Percentiles rank a stretch among this genome's conserved stretches.
Conservation (phyloP, 2,888 invertebrate genomes). For the Aspidiotus destructor region DNA sequence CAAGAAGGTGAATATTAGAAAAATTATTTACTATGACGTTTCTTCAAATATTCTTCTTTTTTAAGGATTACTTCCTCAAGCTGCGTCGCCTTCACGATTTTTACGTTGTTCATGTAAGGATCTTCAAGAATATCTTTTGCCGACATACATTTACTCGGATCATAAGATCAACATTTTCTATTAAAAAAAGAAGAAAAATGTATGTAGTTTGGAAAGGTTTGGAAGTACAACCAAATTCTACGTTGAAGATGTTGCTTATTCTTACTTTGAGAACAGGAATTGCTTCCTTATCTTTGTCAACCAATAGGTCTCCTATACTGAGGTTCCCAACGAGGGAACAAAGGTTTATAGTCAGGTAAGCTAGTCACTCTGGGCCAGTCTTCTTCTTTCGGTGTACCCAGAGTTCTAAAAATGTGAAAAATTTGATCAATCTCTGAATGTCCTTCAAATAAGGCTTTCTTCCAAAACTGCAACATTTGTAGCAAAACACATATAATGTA, state of each 20-base stretch:
- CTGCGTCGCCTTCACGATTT: conserved; percentile 39
- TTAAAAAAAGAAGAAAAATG: conserved; percentile 20
- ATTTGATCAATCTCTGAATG: conserved; percentile 98
- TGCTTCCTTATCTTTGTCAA: conserved; percentile 63
- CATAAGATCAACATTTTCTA: conserved; percentile 82
- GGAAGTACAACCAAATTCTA: neutral
- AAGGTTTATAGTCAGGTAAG: conserved; percentile 86
- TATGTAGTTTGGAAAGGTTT: no score
- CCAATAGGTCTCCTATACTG: conserved; percentile 64
- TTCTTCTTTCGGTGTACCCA: conserved; percentile 89
- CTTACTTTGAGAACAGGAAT: conserved; percentile 41
- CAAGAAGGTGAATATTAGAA: no score
- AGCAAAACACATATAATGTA: neutral
- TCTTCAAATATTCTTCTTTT: conserved; percentile 27
- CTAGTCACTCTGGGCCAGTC: conserved; percentile 90
- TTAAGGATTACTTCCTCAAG: conserved; percentile 22
- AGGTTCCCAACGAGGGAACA: conserved; percentile 88
- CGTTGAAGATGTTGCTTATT: neutral
- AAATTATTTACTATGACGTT: conserved; percentile 16
- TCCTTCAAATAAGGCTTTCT: conserved; percentile 88
- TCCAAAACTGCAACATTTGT: conserved; percentile 47
- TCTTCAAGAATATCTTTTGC: conserved; percentile 74
- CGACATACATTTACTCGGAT: conserved; percentile 77
- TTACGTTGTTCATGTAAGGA: conserved; percentile 75
- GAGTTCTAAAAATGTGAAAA: conserved; percentile 89